Base-by-base conservation (phyloP, 2,888 invertebrate genomes). In the Xestia rhomboidea region DNA sequence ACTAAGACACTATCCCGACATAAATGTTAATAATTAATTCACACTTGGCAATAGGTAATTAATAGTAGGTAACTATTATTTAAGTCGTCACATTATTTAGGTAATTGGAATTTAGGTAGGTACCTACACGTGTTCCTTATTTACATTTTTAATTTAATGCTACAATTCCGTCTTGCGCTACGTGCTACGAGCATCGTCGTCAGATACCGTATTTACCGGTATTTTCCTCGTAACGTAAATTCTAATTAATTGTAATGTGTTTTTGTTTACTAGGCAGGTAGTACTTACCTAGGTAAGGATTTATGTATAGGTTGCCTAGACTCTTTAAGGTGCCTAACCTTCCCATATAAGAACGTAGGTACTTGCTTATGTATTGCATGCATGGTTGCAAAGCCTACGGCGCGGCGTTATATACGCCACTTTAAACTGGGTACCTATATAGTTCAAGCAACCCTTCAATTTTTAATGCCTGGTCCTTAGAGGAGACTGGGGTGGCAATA, bases 81-180 rank as follows among this genome's bases (percentile, higher is more conserved):
- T n/a, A 46, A 0, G 21, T 60, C 1, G 18, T 27, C 24, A 82
- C 15, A 57, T 66, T 57, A 54, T 66, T 74, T 63, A n/a, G 2
- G 7, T 18, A 24, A 41, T 54, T 57, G 10, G 18, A 24, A 76
- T 66, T 49, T 11, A 34, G 15, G 6, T 49, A 34, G 4, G 13
- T 38, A n/a, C 24, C 24, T 15, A 57, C 78, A 81, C 51, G 46
- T 78, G 64, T 49, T 57, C 10, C 46, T n/a, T 82, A 74, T 64
- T 62, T 64, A 46, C 30, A 73, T 63, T 81, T n/a, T 49, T 57
- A 63, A 51, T 82, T n/a, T 13, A 74, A 30, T 57, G n/a, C 30
- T 13, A 49, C 10, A 24, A 57, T 30, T 63, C 13, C 13, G 30
- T 41, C 15, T 79, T 67, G 2, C 27, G 44, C n/a, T 27, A 34